A percentile compares a stretch with the other conserved stretches of the same genome.
Evolutionary conservation across 2,113 vertebrate genomes (phyloP).

Genomic region (Paraplagusia blochii): DNA sequence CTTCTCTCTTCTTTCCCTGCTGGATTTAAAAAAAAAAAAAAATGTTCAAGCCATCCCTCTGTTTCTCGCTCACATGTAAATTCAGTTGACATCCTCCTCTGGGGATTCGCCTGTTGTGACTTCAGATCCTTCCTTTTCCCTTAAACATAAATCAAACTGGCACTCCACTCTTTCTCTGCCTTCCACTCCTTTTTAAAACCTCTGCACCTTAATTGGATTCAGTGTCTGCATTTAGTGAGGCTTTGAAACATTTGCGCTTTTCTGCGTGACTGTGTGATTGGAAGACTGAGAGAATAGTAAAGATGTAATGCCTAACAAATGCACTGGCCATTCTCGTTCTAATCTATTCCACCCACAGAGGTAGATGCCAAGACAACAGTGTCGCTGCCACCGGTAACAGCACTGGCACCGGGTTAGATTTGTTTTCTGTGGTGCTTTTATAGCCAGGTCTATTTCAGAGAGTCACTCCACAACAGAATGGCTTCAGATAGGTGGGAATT

Average conservation of each 20-base stretch:
- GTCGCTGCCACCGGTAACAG: neutral
- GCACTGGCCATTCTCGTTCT: conserved; percentile 18
- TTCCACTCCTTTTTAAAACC: conserved; percentile 31
- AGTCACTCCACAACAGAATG: conserved; percentile 22
- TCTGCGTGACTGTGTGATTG: neutral
- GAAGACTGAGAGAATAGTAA: conserved; percentile 10
- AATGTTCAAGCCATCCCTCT: conserved; percentile 35
- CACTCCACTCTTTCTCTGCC: conserved; percentile 19
- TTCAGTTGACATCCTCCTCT: conserved; percentile 48
- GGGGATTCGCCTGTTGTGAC: conserved; percentile 46
- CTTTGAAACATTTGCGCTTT: conserved; percentile 17
- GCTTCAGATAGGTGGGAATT: conserved; percentile 25
- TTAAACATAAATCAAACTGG: conserved; percentile 65
- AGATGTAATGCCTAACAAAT: conserved; percentile 36
- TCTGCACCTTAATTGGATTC: conserved; percentile 66
- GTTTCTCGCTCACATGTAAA: conserved; percentile 53
- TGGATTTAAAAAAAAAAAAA: conserved; percentile 46
- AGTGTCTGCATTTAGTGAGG: conserved; percentile 46
- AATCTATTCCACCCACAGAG: conserved; percentile 32
- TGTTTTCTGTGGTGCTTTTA: conserved; percentile 14
- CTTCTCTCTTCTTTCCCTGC: conserved; percentile 24
- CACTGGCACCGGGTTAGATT: neutral
- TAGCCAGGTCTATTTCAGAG: conserved; percentile 8
- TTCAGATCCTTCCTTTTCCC: conserved; percentile 44
- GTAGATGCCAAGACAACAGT: conserved; percentile 2